Conservation (phyloP, 1,140 invertebrate species). For the Chionoecetes opilio region DNA sequence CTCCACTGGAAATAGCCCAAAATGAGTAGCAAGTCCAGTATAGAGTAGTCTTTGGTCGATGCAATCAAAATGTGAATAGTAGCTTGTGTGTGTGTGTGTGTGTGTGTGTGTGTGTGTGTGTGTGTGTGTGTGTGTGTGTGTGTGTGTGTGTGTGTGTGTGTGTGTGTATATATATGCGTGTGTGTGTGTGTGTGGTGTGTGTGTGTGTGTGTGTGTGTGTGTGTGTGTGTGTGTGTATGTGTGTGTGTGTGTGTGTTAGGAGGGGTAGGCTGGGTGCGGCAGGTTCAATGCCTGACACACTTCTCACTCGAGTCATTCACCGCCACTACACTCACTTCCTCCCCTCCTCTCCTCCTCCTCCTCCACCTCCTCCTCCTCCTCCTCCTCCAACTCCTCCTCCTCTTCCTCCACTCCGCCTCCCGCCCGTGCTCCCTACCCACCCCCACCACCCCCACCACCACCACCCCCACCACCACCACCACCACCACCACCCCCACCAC, state of each 20-base stretch:
- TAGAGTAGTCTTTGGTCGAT: no score
- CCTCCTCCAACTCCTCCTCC: no score
- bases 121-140: not conserved
- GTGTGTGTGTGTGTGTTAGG: not conserved
- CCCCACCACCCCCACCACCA: no score
- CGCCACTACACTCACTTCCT: slow-evolving; percentile 14
- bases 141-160: slow-evolving; percentile 6
- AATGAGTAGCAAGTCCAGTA: no score
- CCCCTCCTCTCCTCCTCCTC: not conserved
- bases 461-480: not conserved
- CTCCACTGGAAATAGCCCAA: no score
- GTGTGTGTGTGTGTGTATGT: slow-evolving; percentile 9
- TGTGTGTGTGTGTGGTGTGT: not conserved
- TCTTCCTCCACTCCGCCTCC: no score
- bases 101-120: not conserved
- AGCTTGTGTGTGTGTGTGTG: no score
- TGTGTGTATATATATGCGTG: not conserved
- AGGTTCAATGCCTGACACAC: slow-evolving; percentile 16
- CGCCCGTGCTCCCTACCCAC: no score
- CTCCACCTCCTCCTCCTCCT: not conserved
- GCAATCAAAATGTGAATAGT: no score
- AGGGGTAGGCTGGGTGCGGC: not conserved
- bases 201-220: not conserved
- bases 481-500: no score
- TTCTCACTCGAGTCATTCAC: slow-evolving; percentile 28